phyloP scores from a whole-genome alignment of 2,113 vertebrate genomes.

The Chelonoidis abingdonii region DNA sequence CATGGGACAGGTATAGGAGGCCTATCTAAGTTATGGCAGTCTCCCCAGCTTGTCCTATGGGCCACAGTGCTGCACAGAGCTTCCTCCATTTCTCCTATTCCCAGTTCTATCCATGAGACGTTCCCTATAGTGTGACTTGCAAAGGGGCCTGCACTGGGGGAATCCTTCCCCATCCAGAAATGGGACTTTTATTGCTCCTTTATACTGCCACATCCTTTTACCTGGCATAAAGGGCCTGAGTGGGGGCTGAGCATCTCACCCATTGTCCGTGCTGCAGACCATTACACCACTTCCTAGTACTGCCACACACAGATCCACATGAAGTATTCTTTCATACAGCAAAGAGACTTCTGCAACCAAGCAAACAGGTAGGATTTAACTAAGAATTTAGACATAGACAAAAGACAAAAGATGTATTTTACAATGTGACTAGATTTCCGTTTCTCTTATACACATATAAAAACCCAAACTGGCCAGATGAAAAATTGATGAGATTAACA shows the following conservation, averaged over 20 bases:
- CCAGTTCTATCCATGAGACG: background rate
- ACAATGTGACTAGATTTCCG: background rate
- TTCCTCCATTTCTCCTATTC: background rate
- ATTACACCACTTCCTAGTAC: background rate
- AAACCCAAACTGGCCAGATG: constrained; percentile 11
- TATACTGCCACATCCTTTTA: background rate
- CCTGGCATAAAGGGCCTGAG: background rate
- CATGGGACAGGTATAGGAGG: background rate
- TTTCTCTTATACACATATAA: constrained; percentile 14
- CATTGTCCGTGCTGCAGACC: background rate
- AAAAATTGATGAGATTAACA: constrained; percentile 21
- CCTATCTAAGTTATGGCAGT: background rate
- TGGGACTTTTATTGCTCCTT: background rate
- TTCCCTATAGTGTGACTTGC: background rate
- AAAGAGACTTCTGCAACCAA: background rate
- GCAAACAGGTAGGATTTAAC: background rate
- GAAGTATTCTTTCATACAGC: background rate
- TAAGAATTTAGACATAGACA: background rate
- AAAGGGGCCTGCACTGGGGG: background rate
- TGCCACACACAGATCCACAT: background rate
- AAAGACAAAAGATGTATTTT: background rate
- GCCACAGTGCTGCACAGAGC: background rate
- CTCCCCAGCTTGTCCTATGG: background rate
- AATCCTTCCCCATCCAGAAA: background rate
- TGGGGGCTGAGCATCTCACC: background rate